Percentiles rank a stretch among this genome's conserved stretches.
phyloP scores from a whole-genome alignment of 2,797 vertebrate genomes.

The Dermochelys coriacea region DNA sequence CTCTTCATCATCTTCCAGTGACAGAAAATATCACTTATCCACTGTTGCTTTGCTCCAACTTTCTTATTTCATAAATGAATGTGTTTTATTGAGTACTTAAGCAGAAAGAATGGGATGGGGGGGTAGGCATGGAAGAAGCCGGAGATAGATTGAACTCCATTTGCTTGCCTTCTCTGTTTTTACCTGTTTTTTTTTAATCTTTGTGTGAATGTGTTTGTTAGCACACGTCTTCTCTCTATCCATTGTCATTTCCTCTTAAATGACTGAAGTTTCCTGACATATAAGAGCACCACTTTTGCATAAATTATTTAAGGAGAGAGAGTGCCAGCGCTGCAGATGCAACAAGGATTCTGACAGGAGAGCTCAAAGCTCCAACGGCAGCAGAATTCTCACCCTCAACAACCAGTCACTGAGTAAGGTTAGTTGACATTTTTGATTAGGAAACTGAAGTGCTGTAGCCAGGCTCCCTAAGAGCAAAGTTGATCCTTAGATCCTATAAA shows the following conservation, averaged over 20 bases:
- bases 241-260: not conserved
- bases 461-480: not conserved
- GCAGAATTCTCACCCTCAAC: not conserved
- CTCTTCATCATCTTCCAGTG: not conserved
- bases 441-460: not conserved
- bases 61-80: not conserved
- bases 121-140: not conserved
- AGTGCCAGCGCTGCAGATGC: not conserved
- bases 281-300: not conserved
- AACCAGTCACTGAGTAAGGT: not conserved
- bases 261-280: not conserved
- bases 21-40: not conserved
- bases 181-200: not conserved
- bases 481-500: not conserved
- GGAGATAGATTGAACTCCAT: not conserved
- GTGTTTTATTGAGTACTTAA: not conserved
- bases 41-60: not conserved
- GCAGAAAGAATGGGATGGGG: not conserved
- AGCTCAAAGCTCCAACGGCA: not conserved
- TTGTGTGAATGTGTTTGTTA: not conserved
- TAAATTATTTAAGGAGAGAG: not conserved
- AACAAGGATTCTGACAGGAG: not conserved
- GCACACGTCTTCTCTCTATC: not conserved
- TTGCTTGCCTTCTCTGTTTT: not conserved
- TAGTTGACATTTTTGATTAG: not conserved